Evolutionary conservation across 2,888 invertebrate species (phyloP).

Genomic region (Epinotia demarniana): DNA sequence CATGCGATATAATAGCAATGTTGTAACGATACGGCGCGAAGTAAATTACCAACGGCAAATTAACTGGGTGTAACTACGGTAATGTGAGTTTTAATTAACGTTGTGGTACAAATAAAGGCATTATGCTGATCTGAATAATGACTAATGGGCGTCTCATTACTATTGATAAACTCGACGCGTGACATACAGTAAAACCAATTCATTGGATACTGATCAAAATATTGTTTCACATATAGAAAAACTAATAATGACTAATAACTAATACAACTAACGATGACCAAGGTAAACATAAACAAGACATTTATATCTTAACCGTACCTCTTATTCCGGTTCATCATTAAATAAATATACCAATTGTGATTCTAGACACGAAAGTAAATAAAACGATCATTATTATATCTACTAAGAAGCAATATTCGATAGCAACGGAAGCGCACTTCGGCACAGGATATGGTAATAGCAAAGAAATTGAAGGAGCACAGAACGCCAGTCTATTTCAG

Average conservation of each 20-base stretch:
- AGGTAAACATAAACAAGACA: background rate
- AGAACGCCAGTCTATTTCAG: slow-evolving; percentile 77
- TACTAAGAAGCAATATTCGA: slow-evolving; percentile 39
- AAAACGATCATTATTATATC: slow-evolving; percentile 30
- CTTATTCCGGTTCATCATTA: background rate
- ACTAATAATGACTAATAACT: background rate
- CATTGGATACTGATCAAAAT: background rate
- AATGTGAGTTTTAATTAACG: slow-evolving; percentile 43
- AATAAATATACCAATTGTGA: slow-evolving; percentile 1
- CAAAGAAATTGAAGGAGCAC: slow-evolving; percentile 76
- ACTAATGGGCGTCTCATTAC: slow-evolving; percentile 4
- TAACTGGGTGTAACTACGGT: slow-evolving; percentile 63
- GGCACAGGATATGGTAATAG: slow-evolving; percentile 81
- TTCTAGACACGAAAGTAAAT: background rate
- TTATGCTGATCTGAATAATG: slow-evolving; percentile 24
- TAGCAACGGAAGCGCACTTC: slow-evolving; percentile 46
- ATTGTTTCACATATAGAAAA: background rate
- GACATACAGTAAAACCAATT: background rate
- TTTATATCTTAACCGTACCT: background rate
- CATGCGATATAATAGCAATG: slow-evolving; percentile 80
- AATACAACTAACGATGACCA: too few relatives aligned
- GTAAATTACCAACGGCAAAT: slow-evolving; percentile 77
- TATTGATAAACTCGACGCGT: background rate
- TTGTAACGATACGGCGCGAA: slow-evolving; percentile 72
- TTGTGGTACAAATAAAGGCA: slow-evolving; percentile 28